These are phyloP conservation scores for Rousettus madagascariensis DNA, from an alignment of 2,797 vertebrate species.

Conservation along the genomic window DNA sequence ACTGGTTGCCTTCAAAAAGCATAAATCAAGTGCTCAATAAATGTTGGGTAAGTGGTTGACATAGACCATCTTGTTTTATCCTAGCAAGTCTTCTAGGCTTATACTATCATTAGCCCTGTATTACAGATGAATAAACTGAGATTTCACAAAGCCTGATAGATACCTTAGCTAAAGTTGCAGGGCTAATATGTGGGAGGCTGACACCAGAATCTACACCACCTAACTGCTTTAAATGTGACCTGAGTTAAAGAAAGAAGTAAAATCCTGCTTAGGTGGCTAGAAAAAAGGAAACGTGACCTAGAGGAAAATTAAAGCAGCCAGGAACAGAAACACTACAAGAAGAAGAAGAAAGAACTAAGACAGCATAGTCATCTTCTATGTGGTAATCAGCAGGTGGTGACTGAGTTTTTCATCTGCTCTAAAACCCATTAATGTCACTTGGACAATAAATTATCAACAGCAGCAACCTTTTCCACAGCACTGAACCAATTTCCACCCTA, in stretches of 20 bases:
- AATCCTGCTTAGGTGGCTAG: neutral
- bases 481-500: neutral
- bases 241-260: neutral
- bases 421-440: neutral
- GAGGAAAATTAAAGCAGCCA: neutral
- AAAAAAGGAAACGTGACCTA: neutral
- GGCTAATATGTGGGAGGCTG: neutral
- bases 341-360: neutral
- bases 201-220: neutral
- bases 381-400: neutral
- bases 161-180: neutral
- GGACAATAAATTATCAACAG: constrained; percentile 8
- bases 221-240: neutral
- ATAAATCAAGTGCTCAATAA: neutral
- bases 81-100: neutral
- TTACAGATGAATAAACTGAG: constrained; percentile 5
- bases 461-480: neutral
- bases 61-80: neutral
- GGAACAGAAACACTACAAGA: neutral
- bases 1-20: neutral
- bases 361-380: neutral
- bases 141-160: neutral
- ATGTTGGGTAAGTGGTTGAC: neutral
- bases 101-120: neutral
- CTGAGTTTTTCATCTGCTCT: neutral